Conservation (phyloP, 2,888 invertebrate genomes). For the Tinea trinotella region DNA sequence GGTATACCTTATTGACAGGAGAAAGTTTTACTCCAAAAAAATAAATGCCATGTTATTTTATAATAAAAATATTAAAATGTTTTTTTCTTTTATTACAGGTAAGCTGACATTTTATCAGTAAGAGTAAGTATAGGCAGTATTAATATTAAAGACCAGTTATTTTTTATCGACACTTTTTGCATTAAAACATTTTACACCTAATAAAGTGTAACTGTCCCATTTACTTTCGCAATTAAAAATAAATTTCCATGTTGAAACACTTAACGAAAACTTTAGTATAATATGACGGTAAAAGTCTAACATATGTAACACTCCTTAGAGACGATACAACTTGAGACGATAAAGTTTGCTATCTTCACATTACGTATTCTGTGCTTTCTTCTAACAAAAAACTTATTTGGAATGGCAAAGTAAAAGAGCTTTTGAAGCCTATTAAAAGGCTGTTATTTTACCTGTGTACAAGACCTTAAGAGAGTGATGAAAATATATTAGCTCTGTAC, state of each 20-base stretch:
- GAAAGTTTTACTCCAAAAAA: too few relatives aligned
- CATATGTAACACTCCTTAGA: slow-evolving; percentile 4
- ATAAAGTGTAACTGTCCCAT: too few relatives aligned
- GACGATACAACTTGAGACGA: not conserved
- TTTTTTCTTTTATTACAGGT: slow-evolving; percentile 1
- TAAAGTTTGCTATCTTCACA: not conserved
- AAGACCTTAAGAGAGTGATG: not conserved
- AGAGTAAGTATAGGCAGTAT: not conserved
- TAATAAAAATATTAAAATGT: not conserved
- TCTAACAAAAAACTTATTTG: not conserved
- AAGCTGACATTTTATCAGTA: not conserved
- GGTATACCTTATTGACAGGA: too few relatives aligned
- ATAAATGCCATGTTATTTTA: too few relatives aligned
- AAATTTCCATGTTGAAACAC: not conserved
- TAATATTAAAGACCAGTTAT: not conserved
- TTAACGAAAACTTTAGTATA: slow-evolving; percentile 4
- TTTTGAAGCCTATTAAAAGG: not conserved
- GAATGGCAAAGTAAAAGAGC: not conserved
- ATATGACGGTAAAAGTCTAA: not conserved
- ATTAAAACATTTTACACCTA: not conserved
- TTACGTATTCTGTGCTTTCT: slow-evolving; percentile 1
- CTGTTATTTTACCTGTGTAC: not conserved
- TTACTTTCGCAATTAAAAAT: not conserved
- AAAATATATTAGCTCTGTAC: too few relatives aligned
- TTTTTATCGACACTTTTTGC: not conserved